Evolutionary conservation across 2,113 vertebrate species (phyloP).

Genomic region (Thunnus maccoyii): DNA sequence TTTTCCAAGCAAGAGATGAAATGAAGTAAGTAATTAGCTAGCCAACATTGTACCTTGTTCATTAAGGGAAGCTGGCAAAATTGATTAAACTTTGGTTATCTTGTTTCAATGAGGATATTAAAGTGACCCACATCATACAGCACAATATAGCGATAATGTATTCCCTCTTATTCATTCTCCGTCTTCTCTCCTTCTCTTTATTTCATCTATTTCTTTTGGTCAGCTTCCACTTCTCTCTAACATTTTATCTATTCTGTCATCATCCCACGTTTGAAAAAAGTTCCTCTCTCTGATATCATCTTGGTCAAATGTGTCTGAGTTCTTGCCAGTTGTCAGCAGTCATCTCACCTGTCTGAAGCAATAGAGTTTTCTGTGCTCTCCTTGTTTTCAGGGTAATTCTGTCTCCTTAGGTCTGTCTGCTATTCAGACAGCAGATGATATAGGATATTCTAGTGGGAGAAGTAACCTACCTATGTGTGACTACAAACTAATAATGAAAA

Average conservation of each 20-base stretch:
- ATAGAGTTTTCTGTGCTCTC: background rate
- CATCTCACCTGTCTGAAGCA: constrained; percentile 8
- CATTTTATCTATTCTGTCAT: constrained; percentile 16
- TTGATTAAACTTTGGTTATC: constrained; percentile 46
- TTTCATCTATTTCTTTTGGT: background rate
- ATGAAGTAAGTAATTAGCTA: constrained; percentile 12
- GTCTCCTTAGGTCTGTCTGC: constrained; percentile 1
- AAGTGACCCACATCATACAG: constrained; percentile 48
- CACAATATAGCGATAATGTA: constrained; percentile 13
- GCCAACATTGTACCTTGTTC: background rate
- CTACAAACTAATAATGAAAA: constrained; percentile 1
- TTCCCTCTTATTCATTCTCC: constrained; percentile 25
- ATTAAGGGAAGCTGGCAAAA: background rate
- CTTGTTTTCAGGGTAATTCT: constrained; percentile 3
- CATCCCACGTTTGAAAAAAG: background rate
- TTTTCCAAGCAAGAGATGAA: background rate
- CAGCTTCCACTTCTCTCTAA: constrained; percentile 11
- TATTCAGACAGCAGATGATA: constrained; percentile 2
- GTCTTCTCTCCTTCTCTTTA: background rate
- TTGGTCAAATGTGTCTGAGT: constrained; percentile 1
- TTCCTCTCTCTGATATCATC: constrained; percentile 6
- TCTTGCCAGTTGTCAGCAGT: background rate
- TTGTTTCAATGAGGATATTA: constrained; percentile 47
- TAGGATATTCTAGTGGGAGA: background rate
- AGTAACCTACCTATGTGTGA: background rate